phyloP scores from a whole-genome alignment of 2,797 vertebrate genomes.

The Tamandua tetradactyla region DNA sequence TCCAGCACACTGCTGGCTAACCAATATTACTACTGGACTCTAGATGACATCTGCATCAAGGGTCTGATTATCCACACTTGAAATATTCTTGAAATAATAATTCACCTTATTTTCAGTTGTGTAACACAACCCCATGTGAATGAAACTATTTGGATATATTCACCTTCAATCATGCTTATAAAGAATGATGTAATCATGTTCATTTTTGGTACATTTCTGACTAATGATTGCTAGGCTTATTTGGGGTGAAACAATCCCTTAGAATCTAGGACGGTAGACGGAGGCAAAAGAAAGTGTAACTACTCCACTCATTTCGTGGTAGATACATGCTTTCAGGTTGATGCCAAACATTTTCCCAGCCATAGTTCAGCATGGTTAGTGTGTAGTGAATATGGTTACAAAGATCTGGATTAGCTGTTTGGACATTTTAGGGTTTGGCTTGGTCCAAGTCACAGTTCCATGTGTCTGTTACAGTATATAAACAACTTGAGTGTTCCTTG shows the following conservation, averaged over 20 bases:
- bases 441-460: not conserved
- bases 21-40: not conserved
- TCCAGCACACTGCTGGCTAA: not conserved
- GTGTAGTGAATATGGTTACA: not conserved
- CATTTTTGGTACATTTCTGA: conserved; percentile 41
- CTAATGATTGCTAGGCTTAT: not conserved
- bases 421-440: not conserved
- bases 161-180: not conserved
- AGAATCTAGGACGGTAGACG: not conserved
- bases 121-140: not conserved
- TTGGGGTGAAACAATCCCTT: not conserved
- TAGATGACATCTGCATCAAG: not conserved
- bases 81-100: conserved; percentile 11
- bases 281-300: accelerated
- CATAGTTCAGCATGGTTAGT: not conserved
- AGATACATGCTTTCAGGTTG: not conserved
- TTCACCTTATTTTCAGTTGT: conserved; percentile 53
- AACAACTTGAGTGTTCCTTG: not conserved
- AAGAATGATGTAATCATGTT: conserved; percentile 48
- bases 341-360: not conserved
- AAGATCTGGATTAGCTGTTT: not conserved
- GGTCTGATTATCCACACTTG: not conserved
- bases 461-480: not conserved
- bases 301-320: not conserved
- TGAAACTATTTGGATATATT: not conserved